Evolutionary conservation across 1,140 invertebrate genomes (phyloP), one percentile per base, ranked within the genome.

Genomic region (Drepana arcuata): DNA sequence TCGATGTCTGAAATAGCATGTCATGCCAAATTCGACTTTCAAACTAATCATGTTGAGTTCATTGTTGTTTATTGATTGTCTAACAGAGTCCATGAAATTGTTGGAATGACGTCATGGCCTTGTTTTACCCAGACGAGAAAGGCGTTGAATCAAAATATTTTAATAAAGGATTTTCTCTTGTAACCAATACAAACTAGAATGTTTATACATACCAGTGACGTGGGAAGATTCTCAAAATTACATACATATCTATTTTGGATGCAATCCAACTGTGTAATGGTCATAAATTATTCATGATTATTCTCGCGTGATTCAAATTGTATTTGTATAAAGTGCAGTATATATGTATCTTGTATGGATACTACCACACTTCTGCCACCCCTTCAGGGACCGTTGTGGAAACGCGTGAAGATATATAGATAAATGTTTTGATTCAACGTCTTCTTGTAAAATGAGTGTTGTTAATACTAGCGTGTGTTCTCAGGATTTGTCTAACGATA

Each of bases 401-500:
- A n/a, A n/a, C n/a, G n/a, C n/a, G n/a, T n/a, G n/a, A n/a, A n/a
- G 18, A 9, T 21, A 21, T 21, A 5, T 21, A 5, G 9, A 9
- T 7, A 26, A 26, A 26, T 26, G 6, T 40, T 41, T 46, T 31
- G 52, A 41, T 54, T 57, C 41, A 48, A 65, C 41, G 40, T 52
- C 44, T 27, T 16, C n/a, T 16, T 36, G 26, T 41, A 35, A 9
- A 53, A 40, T 23, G 32, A 44, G 49, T 57, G 58, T 61, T 52
- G 39, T 64, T 84, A 70, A 83, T 82, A 50, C 26, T 45, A 41
- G 51, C 48, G 67, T 82, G 73, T 80, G 68, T 84, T 74, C 72
- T 71, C 86, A 92, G 91, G 89, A 88, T 55, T 83, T 91, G 51
- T 84, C 86, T 74, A 87, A 86, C 67, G 87, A 90, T 60, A 81